Evolutionary conservation across 2,888 invertebrate genomes (phyloP), one percentile per base, ranked within the genome.

Genomic region (Nysson spinosus): DNA sequence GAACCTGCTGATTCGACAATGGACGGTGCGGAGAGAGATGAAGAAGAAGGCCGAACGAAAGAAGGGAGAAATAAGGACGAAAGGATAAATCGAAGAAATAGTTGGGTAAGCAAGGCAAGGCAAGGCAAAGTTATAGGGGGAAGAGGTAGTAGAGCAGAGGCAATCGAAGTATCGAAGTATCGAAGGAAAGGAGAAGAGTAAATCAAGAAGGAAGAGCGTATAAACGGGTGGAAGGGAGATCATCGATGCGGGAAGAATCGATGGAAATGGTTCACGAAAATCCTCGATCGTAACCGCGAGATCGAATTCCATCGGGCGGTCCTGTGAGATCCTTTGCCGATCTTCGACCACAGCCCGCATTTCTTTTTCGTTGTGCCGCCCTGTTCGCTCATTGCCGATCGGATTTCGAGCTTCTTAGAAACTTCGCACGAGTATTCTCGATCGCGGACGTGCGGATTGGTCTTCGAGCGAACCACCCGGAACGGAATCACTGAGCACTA

Each of bases 221-320:
- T 24, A 52, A 11, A n/a, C 12, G 12, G 19, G 11, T 2, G 34
- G 17, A 7, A 9, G 11, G 11, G 9, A n/a, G 30, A 14, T 28
- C 35, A 26, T n/a, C 24, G 34, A 69, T 46, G 56, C 56, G 32
- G 50, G 32, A 58, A 54, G 63, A 60, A 71, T 70, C 70, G 39
- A 11, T 28, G 50, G 47, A 43, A 46, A 51, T 58, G 55, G 56
- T 63, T 57, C 57, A 56, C 63, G 55, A 68, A 73, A 73, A 55
- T 73, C 52, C 55, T 44, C 43, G 70, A 63, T 67, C 64, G 60
- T 65, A 77, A 80, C 77, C 82, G 69, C 79, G 73, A 68, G 71
- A 82, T 80, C 78, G 69, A 76, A 79, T 82, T 79, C 72, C 77
- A 63, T 56, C 64, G 63, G 66, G 58, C 63, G 64, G 62, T 56